Conservation (phyloP, 1,140 invertebrate species). For the Heliconius eleuchia region DNA sequence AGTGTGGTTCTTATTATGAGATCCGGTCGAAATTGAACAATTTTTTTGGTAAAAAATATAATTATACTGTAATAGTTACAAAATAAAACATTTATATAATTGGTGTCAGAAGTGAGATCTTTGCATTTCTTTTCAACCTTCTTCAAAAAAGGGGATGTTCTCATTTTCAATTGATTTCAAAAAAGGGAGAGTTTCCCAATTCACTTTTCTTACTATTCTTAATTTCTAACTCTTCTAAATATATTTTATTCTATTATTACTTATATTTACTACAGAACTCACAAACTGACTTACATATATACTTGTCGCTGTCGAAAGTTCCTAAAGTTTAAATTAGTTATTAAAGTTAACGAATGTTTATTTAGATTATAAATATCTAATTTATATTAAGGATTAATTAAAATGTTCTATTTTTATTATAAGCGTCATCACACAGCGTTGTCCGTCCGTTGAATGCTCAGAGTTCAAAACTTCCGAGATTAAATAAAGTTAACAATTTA, state of each 20-base stretch:
- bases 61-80: no score
- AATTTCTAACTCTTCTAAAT: neutral
- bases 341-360: neutral
- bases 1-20: no score
- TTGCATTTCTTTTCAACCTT: no score
- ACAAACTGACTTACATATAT: neutral
- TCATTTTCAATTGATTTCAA: no score
- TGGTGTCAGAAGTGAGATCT: no score
- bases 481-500: slow-evolving; percentile 4
- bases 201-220: no score
- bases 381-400: neutral
- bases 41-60: no score
- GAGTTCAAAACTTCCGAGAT: neutral
- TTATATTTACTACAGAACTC: neutral
- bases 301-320: neutral
- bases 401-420: neutral
- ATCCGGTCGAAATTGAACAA: no score
- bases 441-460: neutral
- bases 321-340: neutral
- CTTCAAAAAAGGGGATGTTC: no score
- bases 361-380: neutral
- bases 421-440: neutral
- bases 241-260: neutral
- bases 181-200: no score
- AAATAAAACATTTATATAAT: no score